Base-by-base conservation (phyloP, 2,888 invertebrate genomes). In the Drosophila recens region DNA sequence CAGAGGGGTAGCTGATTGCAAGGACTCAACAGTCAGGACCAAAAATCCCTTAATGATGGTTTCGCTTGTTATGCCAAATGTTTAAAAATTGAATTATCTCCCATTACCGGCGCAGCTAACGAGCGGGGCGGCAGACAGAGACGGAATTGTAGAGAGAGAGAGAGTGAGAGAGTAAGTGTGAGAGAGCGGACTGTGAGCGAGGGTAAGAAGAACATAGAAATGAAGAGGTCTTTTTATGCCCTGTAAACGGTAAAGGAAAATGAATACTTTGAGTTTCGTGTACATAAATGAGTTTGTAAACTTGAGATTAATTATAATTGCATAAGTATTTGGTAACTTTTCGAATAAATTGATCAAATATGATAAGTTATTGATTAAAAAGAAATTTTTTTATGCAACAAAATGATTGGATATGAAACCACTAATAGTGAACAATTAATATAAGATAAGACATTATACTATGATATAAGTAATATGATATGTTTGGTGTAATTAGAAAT, bases 31-130 rank as follows among this genome's bases (percentile, higher is more conserved):
- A 73, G 76, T 40, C 66, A 68, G 72, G 54, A 80, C 66, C 76
- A 75, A 80, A 91, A 91, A 92, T 92, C 92, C 92, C 92, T 92
- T 92, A 92, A 92, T 92, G 91, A 92, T 91, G 92, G 91, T 91
- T 92, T 90, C 90, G 90, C 90, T 91, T 91, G 91, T 91, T 92
- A 92, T 91, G 91, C 91, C 92, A 92, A 92, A 91, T 92, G 92
- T 92, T 91, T 91, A 90, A 87, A 92, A 92, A 92, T 92, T 92
- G 91, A 92, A 92, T 92, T 92, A 92, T 91, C 90, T 90, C 83
- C 91, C 91, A 91, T 92, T 92, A 92, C 86, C 85, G 90, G 87
- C 79, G 84, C 87, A 76, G 90, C 89, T 90, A 87, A 88, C 88
- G 82, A 90, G 83, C 83, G 75, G 80, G 80, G 82, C 78, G 71